A percentile compares a stretch with the other conserved stretches of the same genome.
Conservation (phyloP, 2,888 invertebrate genomes). For the Catocala nupta region DNA sequence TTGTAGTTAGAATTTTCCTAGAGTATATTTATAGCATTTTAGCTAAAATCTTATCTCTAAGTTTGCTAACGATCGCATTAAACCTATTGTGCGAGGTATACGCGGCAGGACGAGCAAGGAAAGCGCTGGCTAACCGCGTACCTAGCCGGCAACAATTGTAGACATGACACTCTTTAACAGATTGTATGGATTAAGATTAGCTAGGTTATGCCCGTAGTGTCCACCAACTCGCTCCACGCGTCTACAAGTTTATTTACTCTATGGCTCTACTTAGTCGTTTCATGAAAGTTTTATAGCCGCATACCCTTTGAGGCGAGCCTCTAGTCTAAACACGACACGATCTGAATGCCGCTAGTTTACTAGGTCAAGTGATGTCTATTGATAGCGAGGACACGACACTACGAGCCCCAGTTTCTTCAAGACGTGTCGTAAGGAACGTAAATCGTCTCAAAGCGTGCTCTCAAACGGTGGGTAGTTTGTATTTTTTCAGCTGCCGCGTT, state of each 20-base stretch:
- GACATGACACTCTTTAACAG: too few relatives aligned
- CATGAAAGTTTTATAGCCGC: constrained; percentile 74
- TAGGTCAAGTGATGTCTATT: constrained; percentile 77
- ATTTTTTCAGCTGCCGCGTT: background rate
- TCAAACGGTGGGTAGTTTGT: background rate
- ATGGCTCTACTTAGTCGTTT: constrained; percentile 61
- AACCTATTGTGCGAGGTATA: too few relatives aligned
- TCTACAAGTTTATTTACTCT: constrained; percentile 30
- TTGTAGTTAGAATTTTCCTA: too few relatives aligned
- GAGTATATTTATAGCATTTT: too few relatives aligned
- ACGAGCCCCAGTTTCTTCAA: constrained; percentile 60
- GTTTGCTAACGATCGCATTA: too few relatives aligned
- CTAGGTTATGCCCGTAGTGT: too few relatives aligned
- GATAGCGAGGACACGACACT: constrained; percentile 65
- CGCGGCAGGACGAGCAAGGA: too few relatives aligned
- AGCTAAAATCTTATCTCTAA: too few relatives aligned
- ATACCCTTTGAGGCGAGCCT: constrained; percentile 69
- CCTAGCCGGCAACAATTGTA: too few relatives aligned
- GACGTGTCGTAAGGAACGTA: constrained; percentile 57
- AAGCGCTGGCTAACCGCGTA: too few relatives aligned
- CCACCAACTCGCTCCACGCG: background rate
- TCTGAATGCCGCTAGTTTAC: constrained; percentile 73
- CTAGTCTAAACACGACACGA: constrained; percentile 69
- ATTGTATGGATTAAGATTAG: too few relatives aligned
- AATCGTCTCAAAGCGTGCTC: constrained; percentile 8